A percentile compares a stretch with the other conserved stretches of the same genome.
phyloP scores from a whole-genome alignment of 2,888 invertebrate genomes.

The Lithosia quadra region DNA sequence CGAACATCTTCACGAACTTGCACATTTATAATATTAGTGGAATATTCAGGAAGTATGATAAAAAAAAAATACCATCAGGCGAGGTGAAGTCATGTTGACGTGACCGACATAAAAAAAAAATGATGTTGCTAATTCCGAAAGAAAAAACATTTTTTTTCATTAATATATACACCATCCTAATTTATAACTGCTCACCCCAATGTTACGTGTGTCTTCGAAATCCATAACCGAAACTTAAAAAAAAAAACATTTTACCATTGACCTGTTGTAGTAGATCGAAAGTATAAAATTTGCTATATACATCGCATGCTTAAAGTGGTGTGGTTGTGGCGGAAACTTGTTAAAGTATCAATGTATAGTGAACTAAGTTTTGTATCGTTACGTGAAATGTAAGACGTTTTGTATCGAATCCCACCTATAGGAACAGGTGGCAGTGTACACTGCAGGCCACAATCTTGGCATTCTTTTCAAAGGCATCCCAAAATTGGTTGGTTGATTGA shows the following conservation, averaged over 20 bases:
- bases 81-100: too few species aligned
- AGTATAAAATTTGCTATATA: background rate
- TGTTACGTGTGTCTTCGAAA: slow-evolving; percentile 31
- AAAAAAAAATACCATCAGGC: too few species aligned
- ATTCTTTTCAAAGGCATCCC: background rate
- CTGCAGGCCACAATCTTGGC: slow-evolving; percentile 32
- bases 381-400: slow-evolving; percentile 20
- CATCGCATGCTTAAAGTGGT: slow-evolving; percentile 6
- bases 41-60: too few species aligned
- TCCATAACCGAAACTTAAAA: slow-evolving; percentile 33
- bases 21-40: too few species aligned
- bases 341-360: slow-evolving; percentile 27
- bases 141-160: too few species aligned
- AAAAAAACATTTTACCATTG: slow-evolving; percentile 27
- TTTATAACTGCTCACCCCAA: slow-evolving; percentile 19
- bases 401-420: slow-evolving; percentile 44
- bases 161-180: background rate
- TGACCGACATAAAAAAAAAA: too few species aligned
- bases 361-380: slow-evolving; percentile 19
- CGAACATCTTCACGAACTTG: too few species aligned
- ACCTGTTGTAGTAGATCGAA: slow-evolving; percentile 2
- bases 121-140: too few species aligned
- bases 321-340: background rate
- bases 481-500: too few species aligned
- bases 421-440: slow-evolving; percentile 54